Conservation (phyloP, 2,888 invertebrate genomes). For the Unio pictorum region DNA sequence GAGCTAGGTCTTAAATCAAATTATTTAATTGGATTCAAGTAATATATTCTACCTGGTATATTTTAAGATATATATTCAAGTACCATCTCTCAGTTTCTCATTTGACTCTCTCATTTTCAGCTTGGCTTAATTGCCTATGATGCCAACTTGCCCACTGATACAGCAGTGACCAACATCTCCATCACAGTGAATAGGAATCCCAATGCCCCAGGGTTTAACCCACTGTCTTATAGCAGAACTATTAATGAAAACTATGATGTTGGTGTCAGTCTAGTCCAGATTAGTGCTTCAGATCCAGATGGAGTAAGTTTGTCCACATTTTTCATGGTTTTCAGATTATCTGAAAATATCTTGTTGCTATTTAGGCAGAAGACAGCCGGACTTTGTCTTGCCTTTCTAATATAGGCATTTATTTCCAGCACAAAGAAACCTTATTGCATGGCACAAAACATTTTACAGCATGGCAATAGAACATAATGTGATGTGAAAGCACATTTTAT, state of each 20-base stretch:
- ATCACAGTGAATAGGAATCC: slow-evolving; percentile 60
- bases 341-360: not conserved
- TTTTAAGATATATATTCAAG: not conserved
- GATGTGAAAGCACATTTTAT: too few species aligned
- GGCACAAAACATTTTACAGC: too few species aligned
- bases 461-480: too few species aligned
- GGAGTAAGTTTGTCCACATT: slow-evolving; percentile 41
- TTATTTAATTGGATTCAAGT: too few species aligned
- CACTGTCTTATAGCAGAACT: slow-evolving; percentile 24
- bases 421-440: too few species aligned
- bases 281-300: slow-evolving; percentile 60
- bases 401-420: too few species aligned
- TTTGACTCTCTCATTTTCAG: slow-evolving; percentile 20
- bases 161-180: slow-evolving; percentile 47
- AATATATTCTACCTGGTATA: too few species aligned
- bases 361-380: too few species aligned
- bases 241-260: slow-evolving; percentile 53
- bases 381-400: too few species aligned
- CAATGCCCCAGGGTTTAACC: slow-evolving; percentile 41
- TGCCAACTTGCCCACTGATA: slow-evolving; percentile 30
- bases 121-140: slow-evolving; percentile 55
- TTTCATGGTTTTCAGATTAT: not conserved
- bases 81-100: not conserved
- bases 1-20: too few species aligned
- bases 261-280: slow-evolving; percentile 42